Base-by-base conservation (phyloP, 2,113 vertebrate genomes). In the Vulpes vulpes region DNA sequence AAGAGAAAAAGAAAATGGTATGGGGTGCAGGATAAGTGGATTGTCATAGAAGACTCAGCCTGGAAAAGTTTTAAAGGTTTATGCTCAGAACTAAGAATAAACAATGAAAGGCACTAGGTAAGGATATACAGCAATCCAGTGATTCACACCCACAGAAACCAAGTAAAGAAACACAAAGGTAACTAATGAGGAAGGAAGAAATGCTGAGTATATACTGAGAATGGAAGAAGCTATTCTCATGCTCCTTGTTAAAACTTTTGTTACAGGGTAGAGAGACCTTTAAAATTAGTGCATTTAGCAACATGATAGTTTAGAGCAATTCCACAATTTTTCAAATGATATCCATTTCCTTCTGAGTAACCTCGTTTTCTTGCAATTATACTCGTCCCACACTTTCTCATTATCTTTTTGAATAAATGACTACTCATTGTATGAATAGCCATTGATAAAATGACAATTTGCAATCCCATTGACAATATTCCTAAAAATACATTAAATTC, bases 401-500 rank as follows among this genome's bases (percentile, higher is more conserved):
- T 69, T 30, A 90, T 57, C 22, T 55, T 59, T 43, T 51, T 94
- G 23, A 25, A 53, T 60, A 71, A 87, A 82, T 60, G 16, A 59
- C n/a, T 65, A 89, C 10, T 43, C 14, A 69, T 20, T 84, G 12
- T 38, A 17, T 85, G 51, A 10, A 74, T 67, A 55, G 8, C 8
- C 43, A 88, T 0, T 80, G 38, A 90, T 27, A 87, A 81, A 74
- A 81, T 88, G 23, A 8, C n/a, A 73, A 86, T 5, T 60, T 43
- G 25, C 2, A 89, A 57, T 1, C 19, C 69, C 73, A 91, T 7
- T 65, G 22, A 82, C 15, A 71, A 73, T 43, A 91, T 59, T 83
- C 32, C 82, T 95, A 0, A 60, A 90, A 62, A 78, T 96, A 71
- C 71, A 32, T 92, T 89, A 96, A 92, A 90, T 82, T 59, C 17